These are phyloP conservation scores for Holocentrus rufus DNA, from an alignment of 2,797 vertebrate species.

Conservation along the genomic window DNA sequence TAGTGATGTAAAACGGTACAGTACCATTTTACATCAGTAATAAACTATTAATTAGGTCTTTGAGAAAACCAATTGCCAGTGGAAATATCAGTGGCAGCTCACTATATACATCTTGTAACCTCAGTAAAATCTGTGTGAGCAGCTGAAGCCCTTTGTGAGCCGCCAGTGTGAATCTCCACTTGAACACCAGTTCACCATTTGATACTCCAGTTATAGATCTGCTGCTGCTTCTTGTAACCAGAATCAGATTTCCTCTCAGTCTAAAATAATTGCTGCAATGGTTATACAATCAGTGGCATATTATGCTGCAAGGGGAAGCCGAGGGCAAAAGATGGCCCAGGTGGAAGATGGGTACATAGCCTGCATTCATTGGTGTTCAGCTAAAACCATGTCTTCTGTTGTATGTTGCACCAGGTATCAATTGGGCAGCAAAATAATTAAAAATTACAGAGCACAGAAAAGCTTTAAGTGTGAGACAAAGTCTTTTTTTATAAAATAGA, in stretches of 20 bases:
- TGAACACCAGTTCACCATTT: slow-evolving; percentile 6
- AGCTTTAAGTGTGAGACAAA: slow-evolving; percentile 12
- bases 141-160: slow-evolving; percentile 9
- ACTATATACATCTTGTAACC: slow-evolving; percentile 51
- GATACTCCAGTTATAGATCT: slow-evolving; percentile 5
- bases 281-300: slow-evolving; percentile 5
- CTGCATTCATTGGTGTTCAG: background rate
- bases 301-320: slow-evolving; percentile 12
- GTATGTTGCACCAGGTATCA: background rate
- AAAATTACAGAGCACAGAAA: background rate
- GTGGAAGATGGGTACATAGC: slow-evolving; percentile 7
- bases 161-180: slow-evolving; percentile 24
- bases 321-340: background rate
- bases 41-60: slow-evolving; percentile 36
- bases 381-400: background rate
- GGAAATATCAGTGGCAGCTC: slow-evolving; percentile 8
- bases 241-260: slow-evolving; percentile 10
- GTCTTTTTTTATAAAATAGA: slow-evolving; percentile 15
- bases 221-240: slow-evolving; percentile 13
- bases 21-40: slow-evolving; percentile 17
- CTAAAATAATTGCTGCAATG: slow-evolving; percentile 3
- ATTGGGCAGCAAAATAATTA: background rate
- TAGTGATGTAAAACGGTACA: background rate
- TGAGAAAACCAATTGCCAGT: slow-evolving; percentile 2
- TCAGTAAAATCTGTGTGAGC: slow-evolving; percentile 64